Evolutionary conservation across 2,797 vertebrate genomes (phyloP).

Genomic region (Mastacembelus armatus): DNA sequence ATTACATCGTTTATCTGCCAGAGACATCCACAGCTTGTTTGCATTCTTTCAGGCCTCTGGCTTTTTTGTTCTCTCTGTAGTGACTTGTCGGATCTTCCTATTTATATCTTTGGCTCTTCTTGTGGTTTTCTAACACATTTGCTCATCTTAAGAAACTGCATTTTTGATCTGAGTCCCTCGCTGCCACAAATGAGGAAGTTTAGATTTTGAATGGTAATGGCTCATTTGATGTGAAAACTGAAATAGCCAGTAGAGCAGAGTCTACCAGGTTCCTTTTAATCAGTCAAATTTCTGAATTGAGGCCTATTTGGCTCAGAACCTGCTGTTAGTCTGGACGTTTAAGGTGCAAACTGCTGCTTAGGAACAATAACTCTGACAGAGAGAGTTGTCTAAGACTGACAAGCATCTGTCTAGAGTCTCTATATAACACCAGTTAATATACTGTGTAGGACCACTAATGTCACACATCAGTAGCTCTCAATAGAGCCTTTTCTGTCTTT

Average conservation of each 20-base stretch:
- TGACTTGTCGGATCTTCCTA: conserved; percentile 43
- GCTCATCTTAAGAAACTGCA: conserved; percentile 32
- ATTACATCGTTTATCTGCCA: conserved; percentile 55
- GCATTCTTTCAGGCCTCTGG: conserved; percentile 42
- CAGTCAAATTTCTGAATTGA: conserved; percentile 32
- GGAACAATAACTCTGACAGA: conserved; percentile 19
- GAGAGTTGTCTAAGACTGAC: conserved; percentile 3
- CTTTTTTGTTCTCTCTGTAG: conserved; percentile 47
- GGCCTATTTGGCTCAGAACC: conserved; percentile 27
- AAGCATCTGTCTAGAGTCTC: conserved; percentile 1
- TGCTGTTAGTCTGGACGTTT: conserved; percentile 39
- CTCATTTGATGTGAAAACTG: conserved; percentile 51
- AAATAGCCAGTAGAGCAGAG: no score
- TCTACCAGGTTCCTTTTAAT: conserved; percentile 49
- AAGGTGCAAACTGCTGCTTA: conserved; percentile 42
- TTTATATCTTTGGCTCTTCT: conserved; percentile 35
- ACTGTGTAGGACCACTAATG: background rate
- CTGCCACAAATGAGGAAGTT: conserved; percentile 17
- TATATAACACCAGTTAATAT: background rate
- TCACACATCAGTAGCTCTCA: conserved; percentile 16
- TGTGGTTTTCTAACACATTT: conserved; percentile 27
- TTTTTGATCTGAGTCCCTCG: conserved; percentile 50
- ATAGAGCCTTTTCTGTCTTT: background rate
- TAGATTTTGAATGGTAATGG: conserved; percentile 31
- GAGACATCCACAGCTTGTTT: conserved; percentile 54